phyloP scores from a whole-genome alignment of 2,113 vertebrate genomes.

The Peromyscus maniculatus region DNA sequence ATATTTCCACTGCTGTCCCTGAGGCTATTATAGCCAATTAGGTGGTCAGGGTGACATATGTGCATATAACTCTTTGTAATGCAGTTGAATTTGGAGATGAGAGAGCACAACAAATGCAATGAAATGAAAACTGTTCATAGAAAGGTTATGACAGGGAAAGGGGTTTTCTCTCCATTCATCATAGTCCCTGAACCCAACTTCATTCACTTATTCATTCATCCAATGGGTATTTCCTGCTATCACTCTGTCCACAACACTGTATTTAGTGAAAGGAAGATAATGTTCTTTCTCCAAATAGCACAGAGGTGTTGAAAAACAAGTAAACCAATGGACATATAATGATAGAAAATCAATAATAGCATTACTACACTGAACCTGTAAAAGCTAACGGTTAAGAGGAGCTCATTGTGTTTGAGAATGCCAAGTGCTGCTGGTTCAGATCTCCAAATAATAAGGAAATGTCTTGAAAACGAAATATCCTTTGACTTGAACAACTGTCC shows the following conservation, averaged over 20 bases:
- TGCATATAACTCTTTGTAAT: background rate
- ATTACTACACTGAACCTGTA: background rate
- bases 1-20: conserved; percentile 19
- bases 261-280: background rate
- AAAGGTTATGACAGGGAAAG: background rate
- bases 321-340: background rate
- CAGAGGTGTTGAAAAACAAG: background rate
- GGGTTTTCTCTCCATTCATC: background rate
- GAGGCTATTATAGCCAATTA: background rate
- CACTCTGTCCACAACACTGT: background rate
- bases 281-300: background rate
- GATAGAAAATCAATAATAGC: background rate
- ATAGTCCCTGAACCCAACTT: background rate
- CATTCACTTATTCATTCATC: background rate
- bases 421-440: background rate
- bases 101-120: background rate
- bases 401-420: background rate
- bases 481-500: background rate
- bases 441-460: background rate
- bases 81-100: conserved; percentile 1
- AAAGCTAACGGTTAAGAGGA: background rate
- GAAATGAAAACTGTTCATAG: background rate
- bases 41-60: background rate
- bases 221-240: background rate
- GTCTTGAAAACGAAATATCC: background rate